Conservation (phyloP, 1,140 invertebrate genomes). For the Drosophila busckii region DNA sequence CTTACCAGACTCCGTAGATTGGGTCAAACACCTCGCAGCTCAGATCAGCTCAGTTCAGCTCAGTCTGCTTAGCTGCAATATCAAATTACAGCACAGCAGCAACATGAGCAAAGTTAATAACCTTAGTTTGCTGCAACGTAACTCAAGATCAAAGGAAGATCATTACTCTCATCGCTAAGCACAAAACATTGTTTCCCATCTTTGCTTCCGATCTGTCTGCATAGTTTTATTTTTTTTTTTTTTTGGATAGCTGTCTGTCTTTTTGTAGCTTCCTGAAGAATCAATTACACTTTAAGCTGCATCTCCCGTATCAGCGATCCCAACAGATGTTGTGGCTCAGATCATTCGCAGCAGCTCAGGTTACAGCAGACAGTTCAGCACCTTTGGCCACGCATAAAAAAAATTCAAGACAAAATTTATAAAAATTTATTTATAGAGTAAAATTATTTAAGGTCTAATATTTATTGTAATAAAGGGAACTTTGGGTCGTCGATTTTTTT, state of each 20-base stretch:
- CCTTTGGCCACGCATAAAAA: conserved; percentile 3
- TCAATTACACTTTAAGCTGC: conserved; percentile 48
- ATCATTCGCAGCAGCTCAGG: conserved; percentile 53
- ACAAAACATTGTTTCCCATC: conserved; percentile 46
- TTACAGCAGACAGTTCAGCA: conserved; percentile 57
- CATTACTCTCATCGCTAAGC: conserved; percentile 63
- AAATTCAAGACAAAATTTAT: neutral
- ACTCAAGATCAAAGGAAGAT: conserved; percentile 67
- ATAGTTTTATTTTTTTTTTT: neutral
- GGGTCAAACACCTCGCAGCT: conserved; percentile 57
- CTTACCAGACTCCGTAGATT: conserved; percentile 16
- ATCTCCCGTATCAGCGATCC: conserved; percentile 28
- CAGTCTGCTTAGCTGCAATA: conserved; percentile 22
- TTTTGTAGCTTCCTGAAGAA: conserved; percentile 61
- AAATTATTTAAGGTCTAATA: neutral
- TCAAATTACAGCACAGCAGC: conserved; percentile 47
- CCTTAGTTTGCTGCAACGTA: conserved; percentile 28
- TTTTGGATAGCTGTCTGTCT: conserved; percentile 7
- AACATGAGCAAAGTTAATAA: conserved; percentile 49
- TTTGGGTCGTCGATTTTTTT: too few relatives aligned
- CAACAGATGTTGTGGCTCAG: conserved; percentile 58
- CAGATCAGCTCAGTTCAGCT: too few relatives aligned
- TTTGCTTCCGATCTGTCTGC: conserved; percentile 69
- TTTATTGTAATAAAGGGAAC: neutral
- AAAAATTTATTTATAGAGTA: conserved; percentile 3